These are phyloP conservation scores for Dendrocincla tyrannina DNA, from an alignment of 2,797 vertebrate species.

Conservation along the genomic window DNA sequence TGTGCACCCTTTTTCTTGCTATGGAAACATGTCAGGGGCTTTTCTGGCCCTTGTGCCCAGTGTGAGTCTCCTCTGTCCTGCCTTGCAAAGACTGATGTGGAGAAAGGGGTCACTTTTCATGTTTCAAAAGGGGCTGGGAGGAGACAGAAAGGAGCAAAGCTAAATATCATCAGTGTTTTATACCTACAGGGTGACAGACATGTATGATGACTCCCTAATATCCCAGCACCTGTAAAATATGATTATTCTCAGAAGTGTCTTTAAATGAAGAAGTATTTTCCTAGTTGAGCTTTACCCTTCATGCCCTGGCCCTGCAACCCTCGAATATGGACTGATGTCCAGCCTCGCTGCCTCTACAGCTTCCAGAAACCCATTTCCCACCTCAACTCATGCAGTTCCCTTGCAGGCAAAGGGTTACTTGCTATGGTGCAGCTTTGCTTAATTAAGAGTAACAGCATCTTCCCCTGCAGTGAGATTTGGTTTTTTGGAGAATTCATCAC, in stretches of 20 bases:
- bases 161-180: background rate
- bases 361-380: background rate
- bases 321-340: background rate
- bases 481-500: background rate
- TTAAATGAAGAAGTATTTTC: background rate
- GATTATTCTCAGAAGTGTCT: background rate
- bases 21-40: background rate
- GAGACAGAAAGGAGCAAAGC: background rate
- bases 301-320: background rate
- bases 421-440: background rate
- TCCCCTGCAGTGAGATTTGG: background rate
- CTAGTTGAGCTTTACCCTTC: background rate
- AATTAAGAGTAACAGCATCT: background rate
- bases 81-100: background rate
- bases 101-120: background rate
- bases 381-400: accelerated
- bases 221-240: background rate
- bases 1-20: background rate
- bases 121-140: background rate
- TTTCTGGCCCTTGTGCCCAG: background rate
- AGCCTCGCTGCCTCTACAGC: background rate
- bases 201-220: background rate
- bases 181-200: background rate
- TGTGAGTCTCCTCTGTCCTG: background rate
- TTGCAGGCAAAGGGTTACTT: background rate